Conservation (phyloP, 2,797 vertebrate species). For the Cyprinodon diabolis region DNA sequence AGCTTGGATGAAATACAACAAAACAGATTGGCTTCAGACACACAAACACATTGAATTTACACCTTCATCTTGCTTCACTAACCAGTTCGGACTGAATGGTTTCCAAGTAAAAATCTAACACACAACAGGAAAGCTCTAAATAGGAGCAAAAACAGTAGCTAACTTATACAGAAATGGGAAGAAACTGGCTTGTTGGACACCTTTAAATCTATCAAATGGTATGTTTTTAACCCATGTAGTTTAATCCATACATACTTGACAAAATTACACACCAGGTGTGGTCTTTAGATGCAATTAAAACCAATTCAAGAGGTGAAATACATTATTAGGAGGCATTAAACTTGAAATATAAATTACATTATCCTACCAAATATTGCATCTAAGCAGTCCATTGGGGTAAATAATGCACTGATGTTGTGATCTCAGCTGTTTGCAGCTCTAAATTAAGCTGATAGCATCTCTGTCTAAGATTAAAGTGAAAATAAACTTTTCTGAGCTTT, state of each 20-base stretch:
- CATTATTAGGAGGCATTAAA: too few species aligned
- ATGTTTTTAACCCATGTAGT: not conserved
- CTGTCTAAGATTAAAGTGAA: too few species aligned
- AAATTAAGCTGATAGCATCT: too few species aligned
- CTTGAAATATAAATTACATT: too few species aligned
- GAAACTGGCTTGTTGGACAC: conserved; percentile 3
- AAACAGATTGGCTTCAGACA: conserved; percentile 67
- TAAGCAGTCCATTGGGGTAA: too few species aligned
- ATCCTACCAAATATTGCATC: too few species aligned
- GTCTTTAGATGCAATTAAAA: not conserved
- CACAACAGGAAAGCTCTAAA: conserved; percentile 8
- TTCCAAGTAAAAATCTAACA: conserved; percentile 42
- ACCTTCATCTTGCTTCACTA: conserved; percentile 50
- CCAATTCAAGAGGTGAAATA: not conserved
- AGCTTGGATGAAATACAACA: conserved; percentile 69
- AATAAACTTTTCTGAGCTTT: too few species aligned
- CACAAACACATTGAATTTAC: conserved; percentile 39
- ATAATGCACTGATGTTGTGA: too few species aligned
- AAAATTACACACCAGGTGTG: not conserved
- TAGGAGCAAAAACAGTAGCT: conserved; percentile 20
- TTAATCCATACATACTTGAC: not conserved
- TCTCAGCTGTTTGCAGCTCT: too few species aligned
- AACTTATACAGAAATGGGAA: conserved; percentile 12
- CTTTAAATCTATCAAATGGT: not conserved
- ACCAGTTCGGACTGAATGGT: conserved; percentile 46